These are phyloP conservation scores for Propithecus coquereli DNA, from an alignment of 2,113 vertebrate genomes.

Conservation along the genomic window DNA sequence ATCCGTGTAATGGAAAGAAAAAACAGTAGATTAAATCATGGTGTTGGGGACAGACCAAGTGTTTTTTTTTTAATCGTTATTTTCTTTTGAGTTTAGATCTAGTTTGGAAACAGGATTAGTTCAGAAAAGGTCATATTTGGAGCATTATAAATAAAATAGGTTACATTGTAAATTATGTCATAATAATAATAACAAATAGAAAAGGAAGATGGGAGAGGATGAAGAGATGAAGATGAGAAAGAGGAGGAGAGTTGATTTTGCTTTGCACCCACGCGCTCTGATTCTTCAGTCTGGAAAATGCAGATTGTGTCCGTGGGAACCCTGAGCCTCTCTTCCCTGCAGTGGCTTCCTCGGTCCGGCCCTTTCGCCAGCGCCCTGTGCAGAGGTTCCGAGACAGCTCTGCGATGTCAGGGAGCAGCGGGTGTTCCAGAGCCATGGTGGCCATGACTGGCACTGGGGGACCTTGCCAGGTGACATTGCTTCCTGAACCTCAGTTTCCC, in stretches of 20 bases:
- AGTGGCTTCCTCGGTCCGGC: background rate
- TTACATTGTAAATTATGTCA: background rate
- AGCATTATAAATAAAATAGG: background rate
- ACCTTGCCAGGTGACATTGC: background rate
- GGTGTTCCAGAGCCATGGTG: background rate
- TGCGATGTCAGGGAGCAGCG: background rate
- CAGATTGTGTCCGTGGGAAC: too few relatives aligned
- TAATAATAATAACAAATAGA: background rate
- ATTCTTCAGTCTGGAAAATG: accelerated
- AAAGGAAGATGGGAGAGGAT: background rate
- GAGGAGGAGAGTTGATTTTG: background rate
- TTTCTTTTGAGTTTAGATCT: conserved; percentile 22
- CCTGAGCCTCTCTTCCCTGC: background rate
- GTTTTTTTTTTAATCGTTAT: too few relatives aligned
- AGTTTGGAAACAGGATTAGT: background rate
- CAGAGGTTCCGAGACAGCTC: background rate
- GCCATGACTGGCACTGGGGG: too few relatives aligned
- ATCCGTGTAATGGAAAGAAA: background rate
- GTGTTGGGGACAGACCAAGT: background rate
- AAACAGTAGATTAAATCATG: background rate
- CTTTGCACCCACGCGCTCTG: background rate
- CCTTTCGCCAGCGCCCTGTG: background rate
- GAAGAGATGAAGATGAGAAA: background rate
- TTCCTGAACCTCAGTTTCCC: background rate
- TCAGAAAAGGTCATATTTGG: background rate